Base-by-base conservation (phyloP, 2,113 vertebrate species). In the Anoplopoma fimbria region DNA sequence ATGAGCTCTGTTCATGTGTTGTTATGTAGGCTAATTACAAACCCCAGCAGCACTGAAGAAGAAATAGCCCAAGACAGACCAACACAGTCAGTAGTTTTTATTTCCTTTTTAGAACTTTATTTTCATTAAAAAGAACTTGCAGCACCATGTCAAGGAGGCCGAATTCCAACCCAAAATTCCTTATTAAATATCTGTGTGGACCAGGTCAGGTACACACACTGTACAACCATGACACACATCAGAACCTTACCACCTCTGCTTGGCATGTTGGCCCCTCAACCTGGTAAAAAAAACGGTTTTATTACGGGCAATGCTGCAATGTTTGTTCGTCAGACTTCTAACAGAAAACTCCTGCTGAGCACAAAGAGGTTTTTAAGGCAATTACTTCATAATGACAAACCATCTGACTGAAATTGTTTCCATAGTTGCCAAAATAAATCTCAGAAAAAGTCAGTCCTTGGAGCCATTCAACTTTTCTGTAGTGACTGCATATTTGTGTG, bases 321-420 rank as follows among this genome's bases (percentile, higher is more conserved):
- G 23, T 67, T 71, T 45, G 4, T 55, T 3, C 0, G n/a, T 12
- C 14, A 9, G 3, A 34, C 3, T 45, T 55, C 25, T 15, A 34
- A 69, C 33, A 53, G 12, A 4, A 42, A 72, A n/a, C 27, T 53
- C 49, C 40, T 45, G 60, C 64, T 42, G 68, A 69, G 51, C 36
- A 13, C 27, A 47, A 51, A 75, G 17, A 51, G 27, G 51, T 57
- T 73, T 71, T 63, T 31, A 40, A 69, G 38, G 63, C 47, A 47
- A 23, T 49, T 64, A 25, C 31, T 61, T 63, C 19, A 29, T 69
- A 64, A 47, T 63, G 42, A 77, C 58, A 65, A 15, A 65, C 7
- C 14, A 17, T 77, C 19, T 0, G 0, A 13, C 40, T n/a, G 47
- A 25, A 47, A 36, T 27, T 55, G n/a, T 64, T 60, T 51, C 21